Percentiles rank a stretch among this genome's conserved stretches.
Evolutionary conservation across 1,140 invertebrate species (phyloP).

Genomic region (Capitella teleta): DNA sequence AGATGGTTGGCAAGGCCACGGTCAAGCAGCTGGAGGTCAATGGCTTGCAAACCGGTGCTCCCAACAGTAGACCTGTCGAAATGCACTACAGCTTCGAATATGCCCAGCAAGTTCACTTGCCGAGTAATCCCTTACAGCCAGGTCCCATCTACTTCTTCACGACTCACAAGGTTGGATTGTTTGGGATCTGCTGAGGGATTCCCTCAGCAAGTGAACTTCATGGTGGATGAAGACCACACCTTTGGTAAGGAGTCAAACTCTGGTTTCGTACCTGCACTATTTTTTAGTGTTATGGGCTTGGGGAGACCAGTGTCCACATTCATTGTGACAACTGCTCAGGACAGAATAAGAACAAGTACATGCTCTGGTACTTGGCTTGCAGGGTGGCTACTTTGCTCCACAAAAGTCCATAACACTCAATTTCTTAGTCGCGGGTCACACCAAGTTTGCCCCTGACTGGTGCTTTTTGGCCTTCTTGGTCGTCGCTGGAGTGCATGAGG

Average conservation of each 20-base stretch:
- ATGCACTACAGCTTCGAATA: slow-evolving; percentile 9
- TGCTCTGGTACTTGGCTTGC: slow-evolving; percentile 21
- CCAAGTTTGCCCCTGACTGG: too few relatives aligned
- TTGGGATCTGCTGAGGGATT: slow-evolving; percentile 19
- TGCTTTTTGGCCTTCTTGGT: too few relatives aligned
- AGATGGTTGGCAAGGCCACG: slow-evolving; percentile 6
- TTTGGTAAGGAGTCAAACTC: slow-evolving; percentile 18
- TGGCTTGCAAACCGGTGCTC: neutral
- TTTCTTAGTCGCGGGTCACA: too few relatives aligned
- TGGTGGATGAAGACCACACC: slow-evolving; percentile 13
- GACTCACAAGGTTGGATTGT: slow-evolving; percentile 19
- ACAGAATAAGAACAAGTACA: slow-evolving; percentile 21
- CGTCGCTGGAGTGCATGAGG: too few relatives aligned
- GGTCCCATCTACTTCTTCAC: slow-evolving; percentile 19
- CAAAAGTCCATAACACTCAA: too few relatives aligned
- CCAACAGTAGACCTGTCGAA: neutral
- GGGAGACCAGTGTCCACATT: slow-evolving; percentile 15
- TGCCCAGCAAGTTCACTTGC: too few relatives aligned
- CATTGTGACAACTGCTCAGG: slow-evolving; percentile 23
- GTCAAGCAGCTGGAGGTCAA: neutral
- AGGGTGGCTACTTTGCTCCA: slow-evolving; percentile 12
- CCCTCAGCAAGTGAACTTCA: slow-evolving; percentile 15
- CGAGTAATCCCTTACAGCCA: slow-evolving; percentile 15
- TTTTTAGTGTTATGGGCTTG: slow-evolving; percentile 18
- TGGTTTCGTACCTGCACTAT: slow-evolving; percentile 18